phyloP scores from a whole-genome alignment of 53 echinoderm and acorn worm species.

The Actinopyga echinites region DNA sequence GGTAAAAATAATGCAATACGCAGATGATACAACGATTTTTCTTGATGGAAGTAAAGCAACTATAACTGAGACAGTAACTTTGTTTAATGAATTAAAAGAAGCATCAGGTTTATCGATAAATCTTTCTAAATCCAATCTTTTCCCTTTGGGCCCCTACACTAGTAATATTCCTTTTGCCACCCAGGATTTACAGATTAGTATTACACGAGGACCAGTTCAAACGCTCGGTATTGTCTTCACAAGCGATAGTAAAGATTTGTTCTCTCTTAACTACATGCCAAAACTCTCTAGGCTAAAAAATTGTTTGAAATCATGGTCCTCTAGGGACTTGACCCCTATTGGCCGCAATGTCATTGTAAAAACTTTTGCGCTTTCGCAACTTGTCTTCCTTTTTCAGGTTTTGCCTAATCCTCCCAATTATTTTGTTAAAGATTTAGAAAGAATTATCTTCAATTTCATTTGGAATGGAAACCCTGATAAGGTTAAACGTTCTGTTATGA shows the following conservation, averaged over 20 bases:
- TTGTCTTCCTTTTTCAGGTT: neutral
- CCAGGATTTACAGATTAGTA: neutral
- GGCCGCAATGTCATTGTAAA: neutral
- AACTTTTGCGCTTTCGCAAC: neutral
- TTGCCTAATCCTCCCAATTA: neutral
- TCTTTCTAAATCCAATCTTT: neutral
- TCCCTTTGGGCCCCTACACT: constrained; percentile 5
- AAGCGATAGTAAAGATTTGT: neutral
- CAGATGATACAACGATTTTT: constrained; percentile 9
- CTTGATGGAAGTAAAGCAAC: neutral
- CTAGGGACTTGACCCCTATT: neutral
- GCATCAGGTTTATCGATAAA: constrained; percentile 4
- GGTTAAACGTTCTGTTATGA: neutral
- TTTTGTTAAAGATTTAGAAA: neutral
- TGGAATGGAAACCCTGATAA: too few relatives aligned
- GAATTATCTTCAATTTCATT: neutral
- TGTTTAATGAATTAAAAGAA: neutral
- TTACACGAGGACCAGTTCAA: neutral
- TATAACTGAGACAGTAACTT: neutral
- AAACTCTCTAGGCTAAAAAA: neutral
- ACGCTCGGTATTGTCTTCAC: neutral
- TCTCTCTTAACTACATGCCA: neutral
- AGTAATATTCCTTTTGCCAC: neutral
- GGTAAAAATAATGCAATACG: neutral
- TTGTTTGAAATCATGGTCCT: neutral